A percentile compares a stretch with the other conserved stretches of the same genome.
Conservation (phyloP, 2,888 invertebrate genomes). For the Spilarctia lutea region DNA sequence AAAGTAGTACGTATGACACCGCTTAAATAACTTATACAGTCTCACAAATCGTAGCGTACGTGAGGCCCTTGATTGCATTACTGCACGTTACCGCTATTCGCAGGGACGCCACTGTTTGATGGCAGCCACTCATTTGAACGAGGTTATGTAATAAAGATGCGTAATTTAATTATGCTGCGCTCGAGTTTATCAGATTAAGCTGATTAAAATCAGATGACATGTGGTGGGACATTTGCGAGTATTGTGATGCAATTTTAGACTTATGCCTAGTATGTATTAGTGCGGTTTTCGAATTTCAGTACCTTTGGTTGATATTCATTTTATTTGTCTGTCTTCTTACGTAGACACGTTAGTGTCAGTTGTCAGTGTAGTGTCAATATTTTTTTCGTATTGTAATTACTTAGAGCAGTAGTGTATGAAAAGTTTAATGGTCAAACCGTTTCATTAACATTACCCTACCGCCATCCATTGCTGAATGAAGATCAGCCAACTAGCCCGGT, state of each 20-base stretch:
- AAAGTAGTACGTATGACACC: conserved; percentile 12
- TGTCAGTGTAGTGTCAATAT: too few species aligned
- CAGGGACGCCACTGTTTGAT: conserved; percentile 44
- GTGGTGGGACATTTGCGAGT: not conserved
- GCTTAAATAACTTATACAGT: not conserved
- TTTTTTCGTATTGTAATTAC: too few species aligned
- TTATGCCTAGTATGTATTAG: not conserved
- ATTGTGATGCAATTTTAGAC: not conserved
- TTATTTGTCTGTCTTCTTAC: not conserved
- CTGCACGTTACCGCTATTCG: conserved; percentile 40
- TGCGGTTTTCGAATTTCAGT: not conserved
- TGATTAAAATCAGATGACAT: conserved; percentile 17
- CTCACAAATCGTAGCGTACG: conserved; percentile 22
- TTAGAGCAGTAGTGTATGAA: too few species aligned
- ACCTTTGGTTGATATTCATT: not conserved
- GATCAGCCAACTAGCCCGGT: too few species aligned
- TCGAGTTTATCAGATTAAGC: conserved; percentile 25
- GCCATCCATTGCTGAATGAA: too few species aligned
- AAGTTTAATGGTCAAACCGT: too few species aligned
- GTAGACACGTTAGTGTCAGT: not conserved
- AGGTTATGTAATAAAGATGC: conserved; percentile 41
- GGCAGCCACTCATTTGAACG: conserved; percentile 43
- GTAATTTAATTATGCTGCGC: conserved; percentile 34
- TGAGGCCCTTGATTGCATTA: conserved; percentile 44
- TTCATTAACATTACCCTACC: too few species aligned